Percentiles rank a stretch among this genome's conserved stretches.
Evolutionary conservation across 37 sponge, comb jelly and placozoan genomes (phyloP).

Genomic region (Chondrilla cf. caribensis): DNA sequence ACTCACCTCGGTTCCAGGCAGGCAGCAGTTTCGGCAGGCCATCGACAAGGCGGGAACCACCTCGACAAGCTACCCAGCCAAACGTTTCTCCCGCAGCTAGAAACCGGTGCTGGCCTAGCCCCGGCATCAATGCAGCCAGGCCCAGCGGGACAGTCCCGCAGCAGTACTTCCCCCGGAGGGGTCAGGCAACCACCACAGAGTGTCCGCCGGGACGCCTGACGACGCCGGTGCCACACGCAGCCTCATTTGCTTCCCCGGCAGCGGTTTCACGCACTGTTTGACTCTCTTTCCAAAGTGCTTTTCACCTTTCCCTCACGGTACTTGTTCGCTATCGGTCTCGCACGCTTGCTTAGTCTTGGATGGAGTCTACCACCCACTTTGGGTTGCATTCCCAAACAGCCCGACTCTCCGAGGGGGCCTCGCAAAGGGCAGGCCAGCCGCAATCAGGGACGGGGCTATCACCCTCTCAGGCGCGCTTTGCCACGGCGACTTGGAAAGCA

Average conservation of each 20-base stretch:
- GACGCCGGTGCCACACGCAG: neutral
- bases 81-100: neutral
- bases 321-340: constrained; percentile 77
- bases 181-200: constrained; percentile 19
- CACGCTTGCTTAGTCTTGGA: constrained; percentile 45
- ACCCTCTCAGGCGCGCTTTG: constrained; percentile 72
- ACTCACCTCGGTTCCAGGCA: no score
- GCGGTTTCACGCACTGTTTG: constrained; percentile 76
- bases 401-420: constrained; percentile 66
- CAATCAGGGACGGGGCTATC: constrained; percentile 60
- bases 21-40: neutral
- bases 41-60: neutral
- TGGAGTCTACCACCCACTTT: constrained; percentile 83
- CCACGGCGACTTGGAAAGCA: constrained; percentile 58
- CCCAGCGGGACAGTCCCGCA: constrained; percentile 11
- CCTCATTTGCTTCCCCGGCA: constrained; percentile 56
- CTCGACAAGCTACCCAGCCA: neutral
- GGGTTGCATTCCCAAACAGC: constrained; percentile 86
- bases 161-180: constrained; percentile 13
- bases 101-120: neutral
- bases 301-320: constrained; percentile 73
- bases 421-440: neutral
- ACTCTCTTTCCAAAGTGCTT: constrained; percentile 86
- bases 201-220: neutral
- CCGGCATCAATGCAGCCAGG: neutral